Percentiles rank a stretch among this genome's conserved stretches.
Conservation (phyloP, 2,797 vertebrate genomes). For the Phrynocephalus forsythii region DNA sequence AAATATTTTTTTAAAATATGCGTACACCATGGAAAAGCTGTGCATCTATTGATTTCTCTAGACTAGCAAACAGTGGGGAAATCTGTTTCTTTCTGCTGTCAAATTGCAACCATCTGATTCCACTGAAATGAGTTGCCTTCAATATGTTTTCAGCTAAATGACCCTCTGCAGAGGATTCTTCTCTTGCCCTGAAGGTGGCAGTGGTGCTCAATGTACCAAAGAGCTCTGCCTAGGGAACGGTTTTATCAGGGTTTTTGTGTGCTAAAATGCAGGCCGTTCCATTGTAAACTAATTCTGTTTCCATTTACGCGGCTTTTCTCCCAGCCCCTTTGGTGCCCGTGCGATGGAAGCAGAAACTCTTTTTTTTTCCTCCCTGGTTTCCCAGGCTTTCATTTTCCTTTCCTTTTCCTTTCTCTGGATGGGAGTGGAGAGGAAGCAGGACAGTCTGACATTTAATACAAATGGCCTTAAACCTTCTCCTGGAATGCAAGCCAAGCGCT, state of each 20-base stretch:
- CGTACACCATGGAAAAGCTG: slow-evolving; percentile 78
- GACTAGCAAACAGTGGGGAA: slow-evolving; percentile 80
- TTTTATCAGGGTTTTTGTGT: neutral
- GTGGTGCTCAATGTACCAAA: slow-evolving; percentile 69
- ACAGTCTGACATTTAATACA: slow-evolving; percentile 35
- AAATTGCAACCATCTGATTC: slow-evolving; percentile 82
- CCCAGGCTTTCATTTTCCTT: neutral
- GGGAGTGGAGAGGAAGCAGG: neutral
- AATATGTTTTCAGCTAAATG: slow-evolving; percentile 70
- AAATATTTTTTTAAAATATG: slow-evolving; percentile 80
- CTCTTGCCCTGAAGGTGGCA: slow-evolving; percentile 79
- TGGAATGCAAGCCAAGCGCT: slow-evolving; percentile 21
- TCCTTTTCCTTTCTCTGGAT: too few species aligned
- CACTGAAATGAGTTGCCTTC: slow-evolving; percentile 78
- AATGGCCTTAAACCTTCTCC: slow-evolving; percentile 17
- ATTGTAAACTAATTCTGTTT: slow-evolving; percentile 17
- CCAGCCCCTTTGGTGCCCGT: neutral
- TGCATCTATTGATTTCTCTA: slow-evolving; percentile 80
- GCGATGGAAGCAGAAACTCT: slow-evolving; percentile 16
- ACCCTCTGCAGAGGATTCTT: slow-evolving; percentile 66
- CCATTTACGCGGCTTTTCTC: slow-evolving; percentile 1
- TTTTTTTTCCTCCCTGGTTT: neutral
- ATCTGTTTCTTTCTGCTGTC: slow-evolving; percentile 82
- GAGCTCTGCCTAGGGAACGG: neutral
- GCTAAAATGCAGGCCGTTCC: slow-evolving; percentile 9